Base-by-base conservation (phyloP, 2,888 invertebrate genomes). In the Ornithoptera priamus region DNA sequence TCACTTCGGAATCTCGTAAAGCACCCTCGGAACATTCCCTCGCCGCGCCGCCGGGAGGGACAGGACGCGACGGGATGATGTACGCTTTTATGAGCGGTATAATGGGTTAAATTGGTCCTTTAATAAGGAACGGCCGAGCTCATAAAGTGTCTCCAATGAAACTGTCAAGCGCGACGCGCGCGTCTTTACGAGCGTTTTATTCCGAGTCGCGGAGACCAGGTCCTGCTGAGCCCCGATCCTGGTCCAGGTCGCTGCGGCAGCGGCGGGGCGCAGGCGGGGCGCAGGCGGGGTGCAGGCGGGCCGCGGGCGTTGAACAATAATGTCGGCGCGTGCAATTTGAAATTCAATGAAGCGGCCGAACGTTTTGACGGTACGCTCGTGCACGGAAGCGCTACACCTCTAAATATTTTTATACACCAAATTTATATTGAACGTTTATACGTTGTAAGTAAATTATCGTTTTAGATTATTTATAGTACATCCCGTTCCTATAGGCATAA, bases 81-180 rank as follows among this genome's bases (percentile, higher is more conserved):
- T 85, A 88, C 87, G 85, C 85, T 88, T 88, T 89, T 90, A 89
- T 88, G 87, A 88, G 86, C 86, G 85, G 85, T 85, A 86, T 90
- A 91, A 90, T 91, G 90, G 90, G 88, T 91, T 89, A 88, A 91
- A 92, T 90, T 90, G 90, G 90, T 90, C 84, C 85, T 87, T 87
- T 87, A 89, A 87, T 88, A 88, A 88, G 86, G 83, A 83, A 76
- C 81, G 81, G 81, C 80, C 83, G 82, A 85, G 84, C 85, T 85
- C 86, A 85, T 86, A 86, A 87, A 87, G 83, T 81, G 85, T 82
- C 81, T 83, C 81, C 77, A 85, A 86, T 87, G 86, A 86, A 87
- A 83, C 87, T 85, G 87, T 84, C 83, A 80, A 76, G 81, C 79
- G 80, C 77, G 80, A 80, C 79, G 78, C 79, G 78, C 78, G 78